Base-by-base conservation (phyloP, 2,113 vertebrate genomes). In the Collichthys lucidus region DNA sequence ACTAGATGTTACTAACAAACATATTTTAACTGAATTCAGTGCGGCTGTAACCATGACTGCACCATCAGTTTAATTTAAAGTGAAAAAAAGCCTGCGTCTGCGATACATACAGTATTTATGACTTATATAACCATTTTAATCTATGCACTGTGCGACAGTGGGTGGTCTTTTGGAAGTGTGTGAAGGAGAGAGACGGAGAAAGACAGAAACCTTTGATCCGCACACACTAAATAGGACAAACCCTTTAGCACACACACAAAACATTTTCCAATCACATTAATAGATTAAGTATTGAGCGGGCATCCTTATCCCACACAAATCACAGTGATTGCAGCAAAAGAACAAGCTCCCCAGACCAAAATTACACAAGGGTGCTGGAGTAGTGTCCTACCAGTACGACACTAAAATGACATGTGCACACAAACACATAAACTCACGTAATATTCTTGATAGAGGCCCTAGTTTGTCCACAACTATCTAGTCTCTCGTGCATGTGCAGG, bases 401-500 rank as follows among this genome's bases (percentile, higher is more conserved):
- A 40, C 31, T 47, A 50, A 67, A 81, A 56, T 20, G 11, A 65
- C 60, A 75, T 15, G 12, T 56, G 77, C 50, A 60, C 19, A 67
- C n/a, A 60, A 59, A 80, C 24, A 76, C 61, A 20, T 35, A 46
- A 70, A 96, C 98, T 97, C 94, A 99, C 98, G 95, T 97, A 79
- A 99, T 97, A 80, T 95, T 98, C 76, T 99, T 99, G 86, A 99
- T 73, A 69, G 98, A 99, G 69, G 98, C 94, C 85, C 97, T 95
- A 0, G 96, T 96, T 80, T 97, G 97, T 69, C 97, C 96, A 26
- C 97, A 98, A 0, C 95, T 94, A 1, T 95, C 96, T 84, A 98
- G 96, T 89, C 97, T 96, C 90, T 99, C 98, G 56, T 99, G 98
- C 85, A 99, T 99, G 89, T 99, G 97, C 91, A 99, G 91, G 0